Percentiles rank a stretch among this genome's conserved stretches.
Conservation (phyloP, 2,113 vertebrate species). For the Sinocyclocheilus maitianheensis region DNA sequence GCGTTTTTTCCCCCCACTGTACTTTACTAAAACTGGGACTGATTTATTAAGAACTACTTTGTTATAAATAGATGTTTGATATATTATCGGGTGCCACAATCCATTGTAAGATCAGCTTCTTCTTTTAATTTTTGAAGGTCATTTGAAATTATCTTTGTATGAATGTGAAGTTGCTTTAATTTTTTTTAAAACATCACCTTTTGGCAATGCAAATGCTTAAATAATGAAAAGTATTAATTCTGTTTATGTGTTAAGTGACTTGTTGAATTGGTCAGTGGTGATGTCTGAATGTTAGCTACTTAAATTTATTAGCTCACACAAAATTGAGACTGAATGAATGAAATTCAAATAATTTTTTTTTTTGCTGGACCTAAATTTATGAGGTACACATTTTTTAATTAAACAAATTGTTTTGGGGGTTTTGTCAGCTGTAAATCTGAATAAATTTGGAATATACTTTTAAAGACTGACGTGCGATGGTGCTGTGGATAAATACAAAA, state of each 20-base stretch:
- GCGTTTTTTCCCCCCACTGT: neutral
- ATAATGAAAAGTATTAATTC: constrained; percentile 27
- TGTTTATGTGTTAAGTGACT: neutral
- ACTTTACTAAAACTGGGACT: constrained; percentile 31
- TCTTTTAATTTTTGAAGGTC: neutral
- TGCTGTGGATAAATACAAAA: neutral
- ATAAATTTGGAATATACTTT: neutral
- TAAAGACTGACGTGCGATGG: too few species aligned
- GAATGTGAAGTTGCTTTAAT: neutral
- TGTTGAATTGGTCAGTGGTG: neutral
- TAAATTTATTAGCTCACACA: constrained; percentile 25
- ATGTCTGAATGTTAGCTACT: neutral
- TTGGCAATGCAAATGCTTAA: constrained; percentile 18
- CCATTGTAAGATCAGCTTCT: neutral
- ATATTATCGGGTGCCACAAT: neutral
- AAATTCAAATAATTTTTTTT: neutral
- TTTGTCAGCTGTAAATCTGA: neutral
- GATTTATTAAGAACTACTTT: constrained; percentile 10
- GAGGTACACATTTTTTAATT: neutral
- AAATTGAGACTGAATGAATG: neutral
- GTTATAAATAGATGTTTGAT: neutral
- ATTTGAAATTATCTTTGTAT: neutral
- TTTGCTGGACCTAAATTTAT: neutral
- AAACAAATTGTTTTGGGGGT: neutral
- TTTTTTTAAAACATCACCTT: neutral